phyloP scores from a whole-genome alignment of 2,113 vertebrate species.

The Felis chaus region DNA sequence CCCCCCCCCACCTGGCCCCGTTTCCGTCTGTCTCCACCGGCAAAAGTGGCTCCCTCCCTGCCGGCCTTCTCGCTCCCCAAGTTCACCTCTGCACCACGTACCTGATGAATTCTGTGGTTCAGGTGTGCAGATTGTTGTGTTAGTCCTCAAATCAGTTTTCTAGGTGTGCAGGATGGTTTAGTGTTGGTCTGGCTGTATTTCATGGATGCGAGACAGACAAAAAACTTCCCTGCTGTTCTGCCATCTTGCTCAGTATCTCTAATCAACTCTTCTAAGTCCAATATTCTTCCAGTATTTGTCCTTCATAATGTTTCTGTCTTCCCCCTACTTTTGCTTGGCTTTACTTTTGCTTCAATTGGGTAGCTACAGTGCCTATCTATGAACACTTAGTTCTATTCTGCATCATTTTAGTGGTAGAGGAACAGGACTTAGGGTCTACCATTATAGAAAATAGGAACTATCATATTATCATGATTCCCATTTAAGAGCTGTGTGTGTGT shows the following conservation, averaged over 20 bases:
- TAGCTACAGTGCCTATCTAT: not conserved
- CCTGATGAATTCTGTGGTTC: too few species aligned
- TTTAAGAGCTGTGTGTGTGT: not conserved
- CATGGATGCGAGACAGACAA: too few species aligned
- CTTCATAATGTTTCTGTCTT: not conserved
- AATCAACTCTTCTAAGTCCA: not conserved
- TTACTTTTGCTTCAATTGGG: not conserved
- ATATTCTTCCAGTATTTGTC: not conserved
- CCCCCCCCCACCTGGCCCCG: too few species aligned
- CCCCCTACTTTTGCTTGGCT: not conserved
- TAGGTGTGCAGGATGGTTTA: too few species aligned
- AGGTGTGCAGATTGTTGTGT: too few species aligned
- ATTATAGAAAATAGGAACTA: not conserved
- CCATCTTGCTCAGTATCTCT: not conserved
- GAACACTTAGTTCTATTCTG: not conserved
- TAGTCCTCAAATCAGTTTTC: too few species aligned
- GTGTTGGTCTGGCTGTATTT: too few species aligned
- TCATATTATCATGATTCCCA: not conserved
- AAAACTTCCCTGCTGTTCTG: too few species aligned
- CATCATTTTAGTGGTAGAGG: not conserved
- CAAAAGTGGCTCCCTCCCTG: too few species aligned
- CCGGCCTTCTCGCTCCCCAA: too few species aligned
- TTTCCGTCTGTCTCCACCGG: accelerated
- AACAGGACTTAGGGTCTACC: not conserved
- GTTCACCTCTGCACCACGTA: too few species aligned